A percentile compares a stretch with the other conserved stretches of the same genome.
Evolutionary conservation across 2,113 vertebrate species (phyloP).

Genomic region (Gavia stellata): DNA sequence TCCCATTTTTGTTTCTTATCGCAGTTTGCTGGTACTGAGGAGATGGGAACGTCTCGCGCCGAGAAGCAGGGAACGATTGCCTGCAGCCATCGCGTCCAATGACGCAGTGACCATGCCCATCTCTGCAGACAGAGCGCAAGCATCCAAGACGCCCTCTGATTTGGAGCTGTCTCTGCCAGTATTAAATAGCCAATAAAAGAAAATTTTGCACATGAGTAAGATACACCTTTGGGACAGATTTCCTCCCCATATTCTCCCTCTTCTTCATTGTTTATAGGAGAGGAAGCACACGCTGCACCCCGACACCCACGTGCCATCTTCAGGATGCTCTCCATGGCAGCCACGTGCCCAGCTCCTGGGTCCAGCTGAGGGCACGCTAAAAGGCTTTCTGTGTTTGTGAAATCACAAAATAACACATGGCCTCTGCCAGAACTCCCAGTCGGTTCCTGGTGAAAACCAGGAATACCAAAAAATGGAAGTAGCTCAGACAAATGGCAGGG

Average conservation of each 20-base stretch:
- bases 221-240: rapidly evolving
- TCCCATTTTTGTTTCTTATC: not conserved
- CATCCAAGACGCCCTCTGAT: not conserved
- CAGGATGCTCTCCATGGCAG: not conserved
- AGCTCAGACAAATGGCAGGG: not conserved
- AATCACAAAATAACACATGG: not conserved
- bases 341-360: not conserved
- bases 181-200: not conserved
- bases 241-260: not conserved
- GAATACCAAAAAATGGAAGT: not conserved
- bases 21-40: not conserved
- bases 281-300: not conserved
- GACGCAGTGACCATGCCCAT: rapidly evolving
- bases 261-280: not conserved
- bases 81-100: not conserved
- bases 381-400: not conserved
- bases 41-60: rapidly evolving
- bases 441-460: not conserved
- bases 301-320: not conserved
- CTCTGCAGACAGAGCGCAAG: not conserved
- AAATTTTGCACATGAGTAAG: not conserved
- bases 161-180: not conserved
- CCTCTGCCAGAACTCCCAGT: not conserved
- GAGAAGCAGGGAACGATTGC: not conserved
- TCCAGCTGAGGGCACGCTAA: not conserved